Percentiles rank a stretch among this genome's conserved stretches.
Evolutionary conservation across 2,113 vertebrate genomes (phyloP).

Genomic region (Romanogobio albipinnatus): DNA sequence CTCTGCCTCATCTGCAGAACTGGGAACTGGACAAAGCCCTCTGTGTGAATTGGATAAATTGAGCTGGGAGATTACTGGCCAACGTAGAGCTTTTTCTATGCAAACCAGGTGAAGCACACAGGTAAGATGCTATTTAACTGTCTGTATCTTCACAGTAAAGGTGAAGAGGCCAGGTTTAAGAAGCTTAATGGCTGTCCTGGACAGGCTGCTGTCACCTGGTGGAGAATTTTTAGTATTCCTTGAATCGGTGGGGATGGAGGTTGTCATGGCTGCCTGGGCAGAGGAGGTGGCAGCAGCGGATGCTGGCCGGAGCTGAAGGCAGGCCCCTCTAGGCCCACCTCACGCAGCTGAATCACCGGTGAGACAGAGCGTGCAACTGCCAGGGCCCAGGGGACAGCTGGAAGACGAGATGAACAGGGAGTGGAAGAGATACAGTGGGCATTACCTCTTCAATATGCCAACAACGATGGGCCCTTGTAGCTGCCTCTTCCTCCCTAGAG

Average conservation of each 20-base stretch:
- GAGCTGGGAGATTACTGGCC: constrained; percentile 6
- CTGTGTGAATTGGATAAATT: constrained; percentile 39
- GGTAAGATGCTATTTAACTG: constrained; percentile 20
- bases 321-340: constrained; percentile 22
- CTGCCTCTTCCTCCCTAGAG: constrained; percentile 69
- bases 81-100: constrained; percentile 17
- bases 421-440: constrained; percentile 15
- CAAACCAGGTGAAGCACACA: constrained; percentile 20
- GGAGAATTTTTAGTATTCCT: constrained; percentile 43
- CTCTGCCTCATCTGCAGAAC: constrained; percentile 43
- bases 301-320: constrained; percentile 29
- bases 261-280: constrained; percentile 41
- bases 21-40: constrained; percentile 33
- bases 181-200: constrained; percentile 15
- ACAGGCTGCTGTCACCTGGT: constrained; percentile 28
- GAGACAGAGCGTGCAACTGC: constrained; percentile 24
- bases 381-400: constrained; percentile 12
- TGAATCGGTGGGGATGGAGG: constrained; percentile 14
- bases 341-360: constrained; percentile 34
- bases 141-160: constrained; percentile 11
- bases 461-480: constrained; percentile 20
- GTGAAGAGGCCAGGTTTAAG: constrained; percentile 24
- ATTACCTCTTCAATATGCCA: constrained; percentile 51
- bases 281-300: background rate
- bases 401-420: constrained; percentile 1